phyloP scores from a whole-genome alignment of 2,113 vertebrate genomes.

The Scytalopus superciliaris region DNA sequence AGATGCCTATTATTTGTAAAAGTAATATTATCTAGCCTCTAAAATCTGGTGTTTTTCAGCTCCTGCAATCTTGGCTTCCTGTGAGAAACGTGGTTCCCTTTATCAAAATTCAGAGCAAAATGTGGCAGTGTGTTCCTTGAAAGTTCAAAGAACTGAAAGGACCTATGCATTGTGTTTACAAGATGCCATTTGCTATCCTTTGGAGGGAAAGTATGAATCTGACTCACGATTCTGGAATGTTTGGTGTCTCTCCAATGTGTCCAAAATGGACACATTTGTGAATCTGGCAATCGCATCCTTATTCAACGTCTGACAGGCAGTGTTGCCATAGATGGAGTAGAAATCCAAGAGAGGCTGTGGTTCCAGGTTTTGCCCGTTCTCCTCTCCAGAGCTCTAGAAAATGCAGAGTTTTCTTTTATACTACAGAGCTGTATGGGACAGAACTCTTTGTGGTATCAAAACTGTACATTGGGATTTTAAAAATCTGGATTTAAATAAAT shows the following conservation, averaged over 20 bases:
- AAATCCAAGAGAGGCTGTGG: not conserved
- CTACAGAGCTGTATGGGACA: not conserved
- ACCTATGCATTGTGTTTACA: not conserved
- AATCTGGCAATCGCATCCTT: not conserved
- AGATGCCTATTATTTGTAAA: not conserved
- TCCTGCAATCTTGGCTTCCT: not conserved
- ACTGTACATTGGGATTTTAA: not conserved
- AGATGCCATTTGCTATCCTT: not conserved
- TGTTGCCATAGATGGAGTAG: not conserved
- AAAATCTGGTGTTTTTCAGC: not conserved
- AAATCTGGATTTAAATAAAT: not conserved
- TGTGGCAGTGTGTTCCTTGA: not conserved
- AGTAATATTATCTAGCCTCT: not conserved
- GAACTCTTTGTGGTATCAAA: not conserved
- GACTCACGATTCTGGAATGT: not conserved
- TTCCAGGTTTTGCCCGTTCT: not conserved
- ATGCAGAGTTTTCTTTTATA: not conserved
- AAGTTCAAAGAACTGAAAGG: not conserved
- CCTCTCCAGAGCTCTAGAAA: not conserved
- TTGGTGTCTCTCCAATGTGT: not conserved
- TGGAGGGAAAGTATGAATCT: not conserved
- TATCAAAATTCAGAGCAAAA: not conserved
- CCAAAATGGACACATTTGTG: not conserved
- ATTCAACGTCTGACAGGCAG: not conserved
- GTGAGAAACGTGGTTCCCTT: not conserved